Percentiles rank a stretch among this genome's conserved stretches.
Conservation (phyloP, 92 coral and sea anemone species). For the Umimayanthus chanpuru region DNA sequence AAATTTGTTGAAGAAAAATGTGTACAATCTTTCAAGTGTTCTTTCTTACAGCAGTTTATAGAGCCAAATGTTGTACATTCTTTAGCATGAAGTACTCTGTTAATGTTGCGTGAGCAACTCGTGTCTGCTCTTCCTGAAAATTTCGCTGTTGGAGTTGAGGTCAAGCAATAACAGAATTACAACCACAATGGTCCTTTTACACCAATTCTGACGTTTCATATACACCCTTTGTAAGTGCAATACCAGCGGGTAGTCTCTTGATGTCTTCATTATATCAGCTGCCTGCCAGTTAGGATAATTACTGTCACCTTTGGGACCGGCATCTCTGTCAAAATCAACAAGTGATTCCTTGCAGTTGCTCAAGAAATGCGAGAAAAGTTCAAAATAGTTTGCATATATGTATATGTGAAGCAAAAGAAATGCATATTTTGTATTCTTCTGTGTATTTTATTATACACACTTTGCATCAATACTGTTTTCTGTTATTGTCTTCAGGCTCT, state of each 20-base stretch:
- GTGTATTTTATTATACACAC: not conserved
- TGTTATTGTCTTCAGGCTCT: not conserved
- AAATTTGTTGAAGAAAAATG: not conserved
- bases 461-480: not conserved
- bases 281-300: not conserved
- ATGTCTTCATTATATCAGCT: not conserved
- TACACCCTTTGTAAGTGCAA: not conserved
- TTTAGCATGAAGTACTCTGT: not conserved
- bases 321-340: not conserved
- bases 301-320: not conserved
- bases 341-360: not conserved
- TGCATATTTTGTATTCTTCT: not conserved
- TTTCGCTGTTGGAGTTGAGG: slow-evolving; percentile 7
- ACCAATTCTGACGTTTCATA: not conserved
- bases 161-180: slow-evolving; percentile 10
- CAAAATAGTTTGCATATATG: not conserved
- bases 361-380: not conserved
- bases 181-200: not conserved
- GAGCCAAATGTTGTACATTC: no score
- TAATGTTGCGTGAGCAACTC: slow-evolving; percentile 32
- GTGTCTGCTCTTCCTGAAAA: slow-evolving; percentile 4
- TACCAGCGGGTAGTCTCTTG: not conserved
- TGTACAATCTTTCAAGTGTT: no score
- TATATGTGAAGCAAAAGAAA: not conserved
- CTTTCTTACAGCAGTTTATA: no score